Base-by-base conservation (phyloP, 2,888 invertebrate species). In the Acrobeloides nanus region DNA sequence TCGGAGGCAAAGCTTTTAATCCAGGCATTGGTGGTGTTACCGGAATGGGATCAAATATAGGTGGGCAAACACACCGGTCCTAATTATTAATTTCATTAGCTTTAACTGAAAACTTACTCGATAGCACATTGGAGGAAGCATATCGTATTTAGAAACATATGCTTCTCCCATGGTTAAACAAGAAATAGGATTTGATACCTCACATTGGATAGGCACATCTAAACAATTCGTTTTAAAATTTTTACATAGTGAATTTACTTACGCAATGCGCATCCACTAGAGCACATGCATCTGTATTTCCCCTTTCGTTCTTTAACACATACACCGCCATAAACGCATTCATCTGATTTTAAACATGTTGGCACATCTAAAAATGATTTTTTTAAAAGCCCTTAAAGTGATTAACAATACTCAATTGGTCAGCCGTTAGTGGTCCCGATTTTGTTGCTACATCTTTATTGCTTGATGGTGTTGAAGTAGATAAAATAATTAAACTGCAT, bases 21-120 rank as follows among this genome's bases (percentile, higher is more conserved):
- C 57, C 50, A 23, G 54, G 46, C 1, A 61, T 51, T 24, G 66
- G 62, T 20, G 49, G 39, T n/a, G 48, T 40, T 27, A 59, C 47
- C 37, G 49, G 48, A 38, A 54, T 46, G 0, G 50, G 51, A 21
- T 69, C 66, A 54, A 67, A 70, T 47, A 61, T 61, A 12, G 70
- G 70, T 8, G 70, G 70, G 48, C 70, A 70, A 17, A 66, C 55
- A 46, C 70, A 70, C 38, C 55, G 51, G 25, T 49, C 55, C 63
- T 66, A n/a, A n/a, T n/a, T n/a, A n/a, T n/a, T n/a, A n/a, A n/a
- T n/a, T n/a, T n/a, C n/a, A n/a, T n/a, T n/a, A n/a, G n/a, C n/a
- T n/a, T n/a, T n/a, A n/a, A n/a, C n/a, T n/a, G n/a, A n/a, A n/a
- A n/a, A n/a, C n/a, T n/a, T n/a, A n/a, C n/a, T n/a, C n/a, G 45